Evolutionary conservation across 2,888 invertebrate genomes (phyloP).

Genomic region (Nemotelus nigrinus): DNA sequence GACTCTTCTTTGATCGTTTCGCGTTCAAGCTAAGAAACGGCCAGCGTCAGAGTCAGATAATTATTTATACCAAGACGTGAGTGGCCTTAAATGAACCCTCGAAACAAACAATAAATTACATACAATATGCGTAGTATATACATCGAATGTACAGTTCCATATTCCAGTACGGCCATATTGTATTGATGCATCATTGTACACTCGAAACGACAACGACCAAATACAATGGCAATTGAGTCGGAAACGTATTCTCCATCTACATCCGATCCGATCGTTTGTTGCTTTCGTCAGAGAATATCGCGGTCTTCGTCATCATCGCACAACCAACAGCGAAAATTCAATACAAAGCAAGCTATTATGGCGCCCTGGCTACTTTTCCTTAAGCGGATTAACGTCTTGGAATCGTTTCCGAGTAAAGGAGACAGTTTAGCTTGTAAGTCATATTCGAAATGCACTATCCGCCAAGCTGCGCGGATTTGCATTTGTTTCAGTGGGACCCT

Average conservation of each 20-base stretch:
- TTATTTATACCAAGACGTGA: constrained; percentile 42
- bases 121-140: constrained; percentile 5
- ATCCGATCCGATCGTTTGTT: constrained; percentile 32
- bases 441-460: neutral
- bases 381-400: constrained; percentile 36
- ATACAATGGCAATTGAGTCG: constrained; percentile 42
- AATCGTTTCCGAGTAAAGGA: constrained; percentile 1
- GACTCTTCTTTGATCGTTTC: neutral
- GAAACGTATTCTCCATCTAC: constrained; percentile 38
- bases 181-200: neutral
- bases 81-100: constrained; percentile 45
- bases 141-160: neutral
- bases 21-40: neutral
- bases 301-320: neutral
- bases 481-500: neutral
- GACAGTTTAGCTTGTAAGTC: constrained; percentile 17
- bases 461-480: neutral
- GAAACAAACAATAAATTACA: constrained; percentile 24
- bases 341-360: constrained; percentile 20
- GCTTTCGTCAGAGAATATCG: neutral
- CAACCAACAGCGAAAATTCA: neutral
- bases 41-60: constrained; percentile 8
- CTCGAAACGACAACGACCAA: neutral
- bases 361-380: constrained; percentile 35
- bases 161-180: neutral